These are phyloP conservation scores for Neodiprion fabricii DNA, from an alignment of 1,140 invertebrate species.

Conservation along the genomic window DNA sequence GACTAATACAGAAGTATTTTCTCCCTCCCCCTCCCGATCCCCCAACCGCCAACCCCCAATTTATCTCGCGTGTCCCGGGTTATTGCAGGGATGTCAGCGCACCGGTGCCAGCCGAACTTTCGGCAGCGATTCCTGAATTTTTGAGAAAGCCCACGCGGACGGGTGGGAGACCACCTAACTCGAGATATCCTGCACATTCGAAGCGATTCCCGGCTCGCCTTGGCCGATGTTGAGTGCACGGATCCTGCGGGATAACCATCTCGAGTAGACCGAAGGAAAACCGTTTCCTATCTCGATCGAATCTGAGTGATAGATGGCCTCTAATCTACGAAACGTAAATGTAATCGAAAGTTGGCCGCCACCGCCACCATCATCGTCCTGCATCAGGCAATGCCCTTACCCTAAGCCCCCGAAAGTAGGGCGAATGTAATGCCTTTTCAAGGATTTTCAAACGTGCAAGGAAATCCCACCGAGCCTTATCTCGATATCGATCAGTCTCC, in stretches of 20 bases:
- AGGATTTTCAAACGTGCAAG: too few species aligned
- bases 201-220: neutral
- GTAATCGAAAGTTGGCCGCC: slow-evolving; percentile 9
- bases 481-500: too few species aligned
- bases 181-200: neutral
- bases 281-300: slow-evolving; percentile 44
- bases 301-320: slow-evolving; percentile 51
- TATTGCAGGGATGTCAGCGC: slow-evolving; percentile 25
- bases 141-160: too few species aligned
- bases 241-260: slow-evolving; percentile 40
- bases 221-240: too few species aligned
- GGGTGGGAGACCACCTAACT: neutral
- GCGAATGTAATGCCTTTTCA: too few species aligned
- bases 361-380: neutral
- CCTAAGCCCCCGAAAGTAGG: too few species aligned
- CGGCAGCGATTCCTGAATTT: too few species aligned
- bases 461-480: too few species aligned
- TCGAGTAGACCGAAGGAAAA: slow-evolving; percentile 27
- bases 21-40: neutral
- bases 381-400: too few species aligned
- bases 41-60: neutral
- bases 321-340: slow-evolving; percentile 29
- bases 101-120: slow-evolving; percentile 18
- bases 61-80: slow-evolving; percentile 24
- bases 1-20: neutral